Conservation (phyloP, 2,797 vertebrate genomes). For the Coendou prehensilis region DNA sequence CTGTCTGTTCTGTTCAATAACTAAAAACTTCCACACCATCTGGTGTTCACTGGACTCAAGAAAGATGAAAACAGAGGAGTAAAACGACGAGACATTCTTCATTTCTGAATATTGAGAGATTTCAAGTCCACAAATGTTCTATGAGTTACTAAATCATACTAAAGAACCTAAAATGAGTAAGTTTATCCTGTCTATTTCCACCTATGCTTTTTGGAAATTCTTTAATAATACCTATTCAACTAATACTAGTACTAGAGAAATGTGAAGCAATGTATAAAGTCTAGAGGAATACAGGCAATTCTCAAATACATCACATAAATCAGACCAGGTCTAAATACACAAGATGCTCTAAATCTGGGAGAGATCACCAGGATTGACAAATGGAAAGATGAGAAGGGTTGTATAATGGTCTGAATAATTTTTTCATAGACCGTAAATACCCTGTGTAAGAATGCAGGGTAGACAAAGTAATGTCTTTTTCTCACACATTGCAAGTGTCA, state of each 20-base stretch:
- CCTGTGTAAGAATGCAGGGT: neutral
- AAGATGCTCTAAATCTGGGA: neutral
- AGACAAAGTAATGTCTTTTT: neutral
- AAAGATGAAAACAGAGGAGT: conserved; percentile 36
- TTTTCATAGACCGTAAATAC: neutral
- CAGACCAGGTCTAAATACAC: neutral
- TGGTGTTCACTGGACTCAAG: conserved; percentile 73
- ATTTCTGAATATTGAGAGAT: conserved; percentile 60
- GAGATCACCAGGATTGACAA: conserved; percentile 18
- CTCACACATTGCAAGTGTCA: neutral
- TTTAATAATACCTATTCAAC: neutral
- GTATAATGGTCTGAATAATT: neutral
- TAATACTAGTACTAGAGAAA: neutral
- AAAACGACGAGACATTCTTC: conserved; percentile 71
- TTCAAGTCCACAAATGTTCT: conserved; percentile 17
- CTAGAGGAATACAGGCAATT: neutral
- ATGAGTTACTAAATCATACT: conserved; percentile 22
- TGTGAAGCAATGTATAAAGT: neutral
- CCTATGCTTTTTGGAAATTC: neutral
- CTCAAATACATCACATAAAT: neutral
- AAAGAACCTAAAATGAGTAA: conserved; percentile 33
- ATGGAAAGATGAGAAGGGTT: neutral
- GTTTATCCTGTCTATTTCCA: conserved; percentile 42
- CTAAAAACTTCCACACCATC: conserved; percentile 77
- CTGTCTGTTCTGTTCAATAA: conserved; percentile 60